Evolutionary conservation across 2,888 invertebrate genomes (phyloP), one percentile per base, ranked within the genome.

Genomic region (Heliconius aoede): DNA sequence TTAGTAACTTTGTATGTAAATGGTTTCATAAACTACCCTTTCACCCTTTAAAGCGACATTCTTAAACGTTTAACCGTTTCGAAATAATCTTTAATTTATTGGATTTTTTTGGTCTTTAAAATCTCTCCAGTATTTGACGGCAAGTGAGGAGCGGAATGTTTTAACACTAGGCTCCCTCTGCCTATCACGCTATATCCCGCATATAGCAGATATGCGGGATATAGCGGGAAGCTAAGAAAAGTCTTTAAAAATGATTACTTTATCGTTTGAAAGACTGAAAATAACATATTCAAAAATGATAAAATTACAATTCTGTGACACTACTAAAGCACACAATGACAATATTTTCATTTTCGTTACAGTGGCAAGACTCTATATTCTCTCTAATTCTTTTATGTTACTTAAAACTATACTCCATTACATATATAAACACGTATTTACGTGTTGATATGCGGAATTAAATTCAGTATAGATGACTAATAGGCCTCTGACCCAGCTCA

Each of bases 401-500:
- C 5, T 28, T 7, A 11, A 24, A 69, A 32, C 1, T 40, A 32
- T 21, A 7, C 7, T 28, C 26, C 9, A 55, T 3, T n/a, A 2
- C 21, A 8, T 51, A 40, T 15, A 46, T 46, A 7, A 46, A 46
- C 21, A 55, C 9, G n/a, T n/a, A 55, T 55, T n/a, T 28, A 26
- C 13, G 0, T n/a, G 72, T 60, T 69, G 69, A 60, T 46, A 51
- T 18, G 72, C 61, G 77, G 75, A 71, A 77, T 76, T 73, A 51
- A 74, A 72, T 71, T 58, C 74, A 77, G 21, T 69, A 72, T 73
- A 71, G 90, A 83, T 85, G 85, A 85, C 83, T 86, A 87, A 86
- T 85, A 84, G 84, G 73, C 74, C 72, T 78, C 69, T 77, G 79
- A 77, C 79, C 78, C 79, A 75, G 90, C 89, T 89, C 88, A 89